These are phyloP conservation scores for Clarias magur DNA, from an alignment of 2,113 vertebrate genomes.

Conservation along the genomic window DNA sequence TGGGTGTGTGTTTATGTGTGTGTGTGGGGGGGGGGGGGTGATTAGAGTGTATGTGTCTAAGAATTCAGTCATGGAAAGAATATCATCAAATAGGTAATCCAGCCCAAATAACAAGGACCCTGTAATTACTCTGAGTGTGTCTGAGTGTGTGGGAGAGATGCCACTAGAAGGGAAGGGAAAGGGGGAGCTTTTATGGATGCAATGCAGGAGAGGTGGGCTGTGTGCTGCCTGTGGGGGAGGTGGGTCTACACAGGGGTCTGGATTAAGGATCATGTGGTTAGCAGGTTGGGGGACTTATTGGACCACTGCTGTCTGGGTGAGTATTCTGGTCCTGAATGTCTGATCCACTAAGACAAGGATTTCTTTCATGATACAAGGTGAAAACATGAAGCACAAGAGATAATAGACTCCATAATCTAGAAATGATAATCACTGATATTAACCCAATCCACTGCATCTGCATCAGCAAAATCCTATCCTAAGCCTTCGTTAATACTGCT, in stretches of 20 bases:
- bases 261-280: conserved; percentile 63
- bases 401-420: conserved; percentile 66
- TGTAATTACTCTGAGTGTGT: conserved; percentile 68
- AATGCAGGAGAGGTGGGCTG: conserved; percentile 52
- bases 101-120: conserved; percentile 54
- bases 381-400: conserved; percentile 60
- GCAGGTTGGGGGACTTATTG: conserved; percentile 52
- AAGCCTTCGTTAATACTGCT: conserved; percentile 27
- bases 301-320: conserved; percentile 56
- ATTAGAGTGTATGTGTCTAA: conserved; percentile 42
- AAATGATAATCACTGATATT: conserved; percentile 60
- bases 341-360: conserved; percentile 70
- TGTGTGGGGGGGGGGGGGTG: conserved; percentile 26
- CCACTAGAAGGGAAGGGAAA: conserved; percentile 30
- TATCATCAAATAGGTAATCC: conserved; percentile 64
- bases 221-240: conserved; percentile 49
- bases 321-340: conserved; percentile 61
- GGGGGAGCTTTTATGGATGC: conserved; percentile 61
- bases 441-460: background rate
- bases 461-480: conserved; percentile 19
- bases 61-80: conserved; percentile 56
- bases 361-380: conserved; percentile 65
- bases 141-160: conserved; percentile 48
- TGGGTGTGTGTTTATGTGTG: conserved; percentile 19
- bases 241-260: conserved; percentile 46